Evolutionary conservation across 2,888 invertebrate genomes (phyloP).

Genomic region (Yponomeuta plumbellus): DNA sequence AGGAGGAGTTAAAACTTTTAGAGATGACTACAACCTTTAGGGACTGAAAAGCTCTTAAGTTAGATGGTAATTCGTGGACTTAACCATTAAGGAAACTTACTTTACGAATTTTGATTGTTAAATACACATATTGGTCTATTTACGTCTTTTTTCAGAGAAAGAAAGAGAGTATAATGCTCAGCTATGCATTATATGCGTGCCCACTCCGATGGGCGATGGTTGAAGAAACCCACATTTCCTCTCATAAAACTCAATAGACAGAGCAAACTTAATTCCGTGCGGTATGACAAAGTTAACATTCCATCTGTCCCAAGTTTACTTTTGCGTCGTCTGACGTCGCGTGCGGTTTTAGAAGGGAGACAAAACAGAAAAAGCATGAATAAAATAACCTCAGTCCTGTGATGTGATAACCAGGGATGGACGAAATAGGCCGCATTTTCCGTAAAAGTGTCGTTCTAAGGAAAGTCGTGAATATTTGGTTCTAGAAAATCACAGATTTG

Average conservation of each 20-base stretch:
- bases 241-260: neutral
- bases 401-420: neutral
- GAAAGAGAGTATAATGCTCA: too few relatives aligned
- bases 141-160: too few relatives aligned
- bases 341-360: neutral
- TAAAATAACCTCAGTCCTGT: neutral
- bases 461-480: neutral
- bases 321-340: slow-evolving; percentile 3
- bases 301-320: slow-evolving; percentile 11
- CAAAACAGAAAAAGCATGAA: neutral
- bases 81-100: too few relatives aligned
- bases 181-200: too few relatives aligned
- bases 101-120: too few relatives aligned
- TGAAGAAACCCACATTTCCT: neutral
- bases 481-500: neutral
- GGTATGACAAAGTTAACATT: slow-evolving; percentile 10
- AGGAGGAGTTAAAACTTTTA: slow-evolving; percentile 4
- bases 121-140: too few relatives aligned
- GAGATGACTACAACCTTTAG: neutral
- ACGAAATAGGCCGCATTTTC: neutral
- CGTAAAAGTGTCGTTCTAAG: neutral
- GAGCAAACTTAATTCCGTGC: slow-evolving; percentile 10
- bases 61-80: too few relatives aligned
- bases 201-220: too few relatives aligned
- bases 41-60: too few relatives aligned